A percentile compares a stretch with the other conserved stretches of the same genome.
phyloP scores from a whole-genome alignment of 1,140 invertebrate species.

The Solenopsis invicta region DNA sequence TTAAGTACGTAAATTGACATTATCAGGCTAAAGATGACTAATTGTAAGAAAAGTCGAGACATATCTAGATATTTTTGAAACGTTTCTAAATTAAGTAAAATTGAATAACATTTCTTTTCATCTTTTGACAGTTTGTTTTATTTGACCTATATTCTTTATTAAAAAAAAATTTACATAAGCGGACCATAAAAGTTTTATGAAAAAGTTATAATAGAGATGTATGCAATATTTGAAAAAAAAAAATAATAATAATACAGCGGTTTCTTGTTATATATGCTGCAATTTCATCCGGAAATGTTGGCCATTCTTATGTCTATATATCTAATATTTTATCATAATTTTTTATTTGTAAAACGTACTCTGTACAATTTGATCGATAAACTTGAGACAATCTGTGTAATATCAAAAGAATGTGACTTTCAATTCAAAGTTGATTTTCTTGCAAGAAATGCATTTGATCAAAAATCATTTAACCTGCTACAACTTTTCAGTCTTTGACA shows the following conservation, averaged over 20 bases:
- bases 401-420: background rate
- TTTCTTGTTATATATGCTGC: too few relatives aligned
- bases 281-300: background rate
- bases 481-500: constrained; percentile 1
- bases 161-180: too few relatives aligned
- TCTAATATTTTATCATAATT: background rate
- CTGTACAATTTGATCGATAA: too few relatives aligned
- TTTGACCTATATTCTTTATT: too few relatives aligned
- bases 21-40: too few relatives aligned
- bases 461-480: background rate
- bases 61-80: too few relatives aligned
- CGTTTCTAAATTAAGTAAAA: too few relatives aligned
- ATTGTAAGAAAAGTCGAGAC: too few relatives aligned
- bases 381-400: too few relatives aligned
- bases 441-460: background rate
- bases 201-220: background rate
- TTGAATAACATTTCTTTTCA: too few relatives aligned
- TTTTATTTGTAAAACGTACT: background rate
- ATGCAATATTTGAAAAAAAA: background rate
- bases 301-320: background rate
- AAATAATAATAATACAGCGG: background rate
- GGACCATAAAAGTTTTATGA: background rate
- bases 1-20: too few relatives aligned
- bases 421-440: background rate
- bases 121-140: too few relatives aligned